Evolutionary conservation across 2,113 vertebrate genomes (phyloP).

Genomic region (Guaruba guarouba): DNA sequence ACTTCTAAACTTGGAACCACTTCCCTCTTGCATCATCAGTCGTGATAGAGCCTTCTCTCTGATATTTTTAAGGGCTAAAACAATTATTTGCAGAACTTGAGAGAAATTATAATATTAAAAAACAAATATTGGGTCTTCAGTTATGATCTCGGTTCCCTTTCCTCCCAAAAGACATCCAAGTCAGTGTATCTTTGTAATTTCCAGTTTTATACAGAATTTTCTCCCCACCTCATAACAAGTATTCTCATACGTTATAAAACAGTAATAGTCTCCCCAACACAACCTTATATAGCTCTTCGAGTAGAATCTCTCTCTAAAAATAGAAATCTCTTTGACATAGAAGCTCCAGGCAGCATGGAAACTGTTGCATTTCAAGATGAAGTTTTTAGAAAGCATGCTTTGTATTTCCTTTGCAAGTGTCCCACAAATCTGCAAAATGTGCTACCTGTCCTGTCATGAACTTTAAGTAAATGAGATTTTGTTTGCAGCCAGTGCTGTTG

Average conservation of each 20-base stretch:
- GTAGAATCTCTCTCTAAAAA: constrained; percentile 69
- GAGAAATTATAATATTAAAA: not conserved
- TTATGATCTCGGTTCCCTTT: not conserved
- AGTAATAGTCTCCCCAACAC: constrained; percentile 3
- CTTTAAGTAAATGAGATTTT: not conserved
- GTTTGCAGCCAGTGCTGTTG: not conserved
- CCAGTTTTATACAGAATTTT: not conserved
- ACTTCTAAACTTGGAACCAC: not conserved
- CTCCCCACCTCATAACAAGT: not conserved
- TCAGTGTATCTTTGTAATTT: not conserved
- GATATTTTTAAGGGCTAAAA: not conserved
- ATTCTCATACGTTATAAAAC: not conserved
- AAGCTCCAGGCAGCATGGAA: constrained; percentile 39
- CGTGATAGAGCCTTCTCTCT: not conserved
- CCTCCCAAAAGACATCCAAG: not conserved
- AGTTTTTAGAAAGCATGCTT: not conserved
- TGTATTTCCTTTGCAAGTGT: constrained; percentile 10
- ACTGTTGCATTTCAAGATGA: constrained; percentile 57
- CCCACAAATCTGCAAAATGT: constrained; percentile 8
- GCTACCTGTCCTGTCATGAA: not conserved
- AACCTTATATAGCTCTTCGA: constrained; percentile 65
- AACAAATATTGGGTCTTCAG: not conserved
- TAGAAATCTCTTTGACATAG: constrained; percentile 55
- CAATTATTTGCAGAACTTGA: not conserved
- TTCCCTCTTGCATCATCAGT: not conserved